Evolutionary conservation across 2,888 invertebrate genomes (phyloP), one percentile per base, ranked within the genome.

Genomic region (Hymenopus coronatus): DNA sequence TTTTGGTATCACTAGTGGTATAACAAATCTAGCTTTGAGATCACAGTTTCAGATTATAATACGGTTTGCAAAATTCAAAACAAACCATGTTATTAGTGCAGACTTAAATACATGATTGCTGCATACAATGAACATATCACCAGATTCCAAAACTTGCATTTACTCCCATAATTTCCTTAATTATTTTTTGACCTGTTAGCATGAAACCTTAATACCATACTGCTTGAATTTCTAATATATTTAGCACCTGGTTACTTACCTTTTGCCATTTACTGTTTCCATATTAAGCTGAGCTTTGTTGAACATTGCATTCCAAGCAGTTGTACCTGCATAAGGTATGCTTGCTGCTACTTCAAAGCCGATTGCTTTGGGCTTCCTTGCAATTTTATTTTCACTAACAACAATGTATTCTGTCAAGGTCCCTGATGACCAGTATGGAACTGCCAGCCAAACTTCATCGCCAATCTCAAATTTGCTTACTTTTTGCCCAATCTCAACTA

Each of bases 271-370:
- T 8, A 94, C 94, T 91, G 94, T 94, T 88, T 93, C 93, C 89
- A 93, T 93, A 90, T 93, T 93, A 33, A 95, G 92, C 15, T 92
- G 91, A 28, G 94, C 94, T 90, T 93, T 92, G 91, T 93, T 93
- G 30, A 93, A 92, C 27, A 95, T 92, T 27, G 94, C 94, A 90
- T 94, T 93, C 93, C 95, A 94, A 3, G 95, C 95, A 85, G 94
- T 92, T 90, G 94, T 94, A 81, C 95, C 95, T 85, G 94, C 94
- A 91, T 95, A 95, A 0, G 96, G 95, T 90, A 96, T 92, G 91
- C 95, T 94, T 40, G 95, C 94, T 70, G 95, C 95, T 84, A 94
- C 94, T 92, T 95, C 95, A 91, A 95, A 95, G 83, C 94, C 94
- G 46, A 95, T 93, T 90, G 93, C 93, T 91, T 93, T 94, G 46